Conservation (phyloP, 2,888 invertebrate species). For the Tortricodes alternella region DNA sequence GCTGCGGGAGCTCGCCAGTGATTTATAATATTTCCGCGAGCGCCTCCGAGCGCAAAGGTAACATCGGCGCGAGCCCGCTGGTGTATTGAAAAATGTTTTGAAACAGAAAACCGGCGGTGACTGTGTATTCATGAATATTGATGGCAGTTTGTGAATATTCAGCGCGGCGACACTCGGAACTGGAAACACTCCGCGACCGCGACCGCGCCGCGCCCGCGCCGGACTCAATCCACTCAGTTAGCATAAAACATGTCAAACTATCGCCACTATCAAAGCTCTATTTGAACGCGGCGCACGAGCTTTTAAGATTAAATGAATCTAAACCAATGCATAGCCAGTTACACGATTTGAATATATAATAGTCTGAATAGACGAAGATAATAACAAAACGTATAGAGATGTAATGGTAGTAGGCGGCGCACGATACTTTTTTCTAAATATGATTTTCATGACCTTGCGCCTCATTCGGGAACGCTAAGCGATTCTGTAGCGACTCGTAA, state of each 20-base stretch:
- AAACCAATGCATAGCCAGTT: background rate
- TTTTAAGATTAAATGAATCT: background rate
- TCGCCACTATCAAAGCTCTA: slow-evolving; percentile 6
- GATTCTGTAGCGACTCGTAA: too few species aligned
- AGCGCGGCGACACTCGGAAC: slow-evolving; percentile 59
- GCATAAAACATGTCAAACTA: slow-evolving; percentile 21
- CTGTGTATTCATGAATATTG: slow-evolving; percentile 67
- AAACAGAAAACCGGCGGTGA: slow-evolving; percentile 31
- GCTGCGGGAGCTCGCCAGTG: background rate
- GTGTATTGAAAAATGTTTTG: slow-evolving; percentile 31
- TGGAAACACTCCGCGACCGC: slow-evolving; percentile 62
- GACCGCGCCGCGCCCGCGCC: slow-evolving; percentile 14
- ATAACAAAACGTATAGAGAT: too few species aligned
- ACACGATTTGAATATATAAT: background rate
- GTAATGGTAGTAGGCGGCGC: too few species aligned
- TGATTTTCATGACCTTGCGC: too few species aligned
- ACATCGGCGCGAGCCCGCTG: background rate
- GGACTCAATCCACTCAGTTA: slow-evolving; percentile 12
- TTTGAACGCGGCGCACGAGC: background rate
- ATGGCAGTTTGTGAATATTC: slow-evolving; percentile 68
- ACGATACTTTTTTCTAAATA: too few species aligned
- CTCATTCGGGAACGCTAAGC: too few species aligned
- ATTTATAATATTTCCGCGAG: background rate
- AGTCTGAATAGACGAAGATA: background rate
- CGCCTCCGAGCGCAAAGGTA: background rate